These are phyloP conservation scores for Eupeodes corollae DNA, from an alignment of 1,140 invertebrate species.

Conservation along the genomic window DNA sequence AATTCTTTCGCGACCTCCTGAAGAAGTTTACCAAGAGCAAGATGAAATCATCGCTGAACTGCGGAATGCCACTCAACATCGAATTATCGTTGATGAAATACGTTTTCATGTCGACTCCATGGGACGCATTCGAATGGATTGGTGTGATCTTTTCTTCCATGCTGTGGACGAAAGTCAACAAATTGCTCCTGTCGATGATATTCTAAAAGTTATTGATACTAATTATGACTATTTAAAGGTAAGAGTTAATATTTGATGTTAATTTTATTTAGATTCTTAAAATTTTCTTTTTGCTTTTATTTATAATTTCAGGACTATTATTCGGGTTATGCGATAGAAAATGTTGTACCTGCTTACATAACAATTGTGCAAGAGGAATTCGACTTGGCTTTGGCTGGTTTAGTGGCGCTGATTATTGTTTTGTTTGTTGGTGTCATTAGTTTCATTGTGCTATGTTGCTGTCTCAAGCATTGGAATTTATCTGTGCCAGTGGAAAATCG, in stretches of 20 bases:
- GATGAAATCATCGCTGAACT: slow-evolving; percentile 58
- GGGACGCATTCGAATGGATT: slow-evolving; percentile 57
- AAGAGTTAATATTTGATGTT: slow-evolving; percentile 12
- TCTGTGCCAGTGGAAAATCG: slow-evolving; percentile 46
- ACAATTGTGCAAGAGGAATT: slow-evolving; percentile 56
- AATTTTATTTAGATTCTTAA: not conserved
- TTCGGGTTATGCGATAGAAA: slow-evolving; percentile 66
- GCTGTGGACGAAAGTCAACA: slow-evolving; percentile 67
- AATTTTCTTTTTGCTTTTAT: not conserved
- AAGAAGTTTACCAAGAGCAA: slow-evolving; percentile 55
- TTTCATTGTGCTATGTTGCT: slow-evolving; percentile 79
- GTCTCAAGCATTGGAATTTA: slow-evolving; percentile 65
- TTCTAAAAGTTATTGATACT: slow-evolving; percentile 71
- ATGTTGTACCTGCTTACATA: slow-evolving; percentile 57
- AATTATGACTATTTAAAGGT: slow-evolving; percentile 73
- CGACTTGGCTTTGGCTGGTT: slow-evolving; percentile 70
- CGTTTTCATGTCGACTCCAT: slow-evolving; percentile 59
- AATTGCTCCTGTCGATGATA: slow-evolving; percentile 65
- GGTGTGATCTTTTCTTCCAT: slow-evolving; percentile 81
- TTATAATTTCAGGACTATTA: slow-evolving; percentile 29
- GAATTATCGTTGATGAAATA: slow-evolving; percentile 68
- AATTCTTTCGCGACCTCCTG: slow-evolving; percentile 63
- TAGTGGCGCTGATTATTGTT: slow-evolving; percentile 76
- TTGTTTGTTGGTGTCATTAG: slow-evolving; percentile 77
- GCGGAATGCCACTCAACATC: slow-evolving; percentile 61